Evolutionary conservation across 2,797 vertebrate species (phyloP).

Genomic region (Anas acuta): DNA sequence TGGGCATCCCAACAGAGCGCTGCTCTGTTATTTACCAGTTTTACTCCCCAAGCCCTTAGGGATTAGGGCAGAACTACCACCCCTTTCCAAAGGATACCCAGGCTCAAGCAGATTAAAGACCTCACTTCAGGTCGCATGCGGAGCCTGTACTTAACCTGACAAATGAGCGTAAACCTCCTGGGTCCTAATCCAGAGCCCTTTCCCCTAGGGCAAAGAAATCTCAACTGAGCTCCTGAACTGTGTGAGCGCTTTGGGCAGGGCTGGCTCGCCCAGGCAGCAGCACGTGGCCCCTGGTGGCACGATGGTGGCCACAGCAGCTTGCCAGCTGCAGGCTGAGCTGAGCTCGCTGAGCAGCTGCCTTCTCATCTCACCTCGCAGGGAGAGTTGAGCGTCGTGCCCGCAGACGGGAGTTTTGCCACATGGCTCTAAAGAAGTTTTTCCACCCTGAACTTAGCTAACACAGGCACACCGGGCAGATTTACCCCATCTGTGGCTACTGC

Average conservation of each 20-base stretch:
- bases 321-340: background rate
- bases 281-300: background rate
- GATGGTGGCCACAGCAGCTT: background rate
- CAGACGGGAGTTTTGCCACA: background rate
- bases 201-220: background rate
- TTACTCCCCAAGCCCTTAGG: background rate
- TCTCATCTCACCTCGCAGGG: fast-evolving
- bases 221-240: background rate
- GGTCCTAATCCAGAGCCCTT: conserved; percentile 11
- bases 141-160: conserved; percentile 29
- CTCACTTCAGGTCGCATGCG: background rate
- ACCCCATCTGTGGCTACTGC: background rate
- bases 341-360: fast-evolving
- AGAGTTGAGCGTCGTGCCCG: background rate
- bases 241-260: background rate
- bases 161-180: conserved; percentile 21
- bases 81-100: background rate
- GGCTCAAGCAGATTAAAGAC: conserved; percentile 14
- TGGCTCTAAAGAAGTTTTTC: background rate
- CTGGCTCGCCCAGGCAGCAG: background rate
- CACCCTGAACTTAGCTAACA: background rate
- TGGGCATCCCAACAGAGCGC: background rate
- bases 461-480: background rate
- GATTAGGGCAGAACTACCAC: conserved; percentile 16
- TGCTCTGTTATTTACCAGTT: conserved; percentile 23